Conservation (phyloP, 2,888 invertebrate genomes). For the Xanthostigma xanthostigma region DNA sequence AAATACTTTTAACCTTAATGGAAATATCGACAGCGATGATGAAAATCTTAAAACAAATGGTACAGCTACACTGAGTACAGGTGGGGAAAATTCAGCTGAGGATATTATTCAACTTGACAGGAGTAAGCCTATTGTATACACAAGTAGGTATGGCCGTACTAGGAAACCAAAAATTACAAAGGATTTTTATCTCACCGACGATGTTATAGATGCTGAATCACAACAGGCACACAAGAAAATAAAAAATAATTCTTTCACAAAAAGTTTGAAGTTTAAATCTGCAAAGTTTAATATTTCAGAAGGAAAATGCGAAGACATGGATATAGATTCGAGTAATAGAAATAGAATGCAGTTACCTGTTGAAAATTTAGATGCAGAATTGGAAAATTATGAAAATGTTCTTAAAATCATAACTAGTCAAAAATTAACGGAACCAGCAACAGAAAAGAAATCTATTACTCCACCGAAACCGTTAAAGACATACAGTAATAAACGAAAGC, state of each 20-base stretch:
- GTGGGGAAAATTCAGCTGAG: too few relatives aligned
- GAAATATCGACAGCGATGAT: too few relatives aligned
- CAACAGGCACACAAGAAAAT: conserved; percentile 22
- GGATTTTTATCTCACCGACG: conserved; percentile 30
- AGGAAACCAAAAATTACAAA: conserved; percentile 34
- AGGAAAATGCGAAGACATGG: too few relatives aligned
- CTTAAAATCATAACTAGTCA: neutral
- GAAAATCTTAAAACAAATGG: too few relatives aligned
- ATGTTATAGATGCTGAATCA: conserved; percentile 18
- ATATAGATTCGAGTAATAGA: too few relatives aligned
- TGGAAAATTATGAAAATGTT: conserved; percentile 10
- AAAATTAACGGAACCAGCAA: conserved; percentile 1
- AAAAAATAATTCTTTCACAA: conserved; percentile 2
- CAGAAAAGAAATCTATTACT: conserved; percentile 9
- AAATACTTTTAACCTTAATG: too few relatives aligned
- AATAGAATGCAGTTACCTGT: neutral
- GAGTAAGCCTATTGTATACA: conserved; percentile 10
- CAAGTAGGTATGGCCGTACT: conserved; percentile 44
- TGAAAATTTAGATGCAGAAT: conserved; percentile 9
- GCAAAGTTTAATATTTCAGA: neutral
- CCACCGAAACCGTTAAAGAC: conserved; percentile 16
- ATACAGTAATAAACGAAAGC: conserved; percentile 20
- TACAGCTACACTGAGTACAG: too few relatives aligned
- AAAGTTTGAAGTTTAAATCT: conserved; percentile 7
- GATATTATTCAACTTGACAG: too few relatives aligned